Percentiles rank a stretch among this genome's conserved stretches.
These are phyloP conservation scores for Gorsachius goisagi DNA, from an alignment of 2,113 vertebrate species.

Conservation along the genomic window DNA sequence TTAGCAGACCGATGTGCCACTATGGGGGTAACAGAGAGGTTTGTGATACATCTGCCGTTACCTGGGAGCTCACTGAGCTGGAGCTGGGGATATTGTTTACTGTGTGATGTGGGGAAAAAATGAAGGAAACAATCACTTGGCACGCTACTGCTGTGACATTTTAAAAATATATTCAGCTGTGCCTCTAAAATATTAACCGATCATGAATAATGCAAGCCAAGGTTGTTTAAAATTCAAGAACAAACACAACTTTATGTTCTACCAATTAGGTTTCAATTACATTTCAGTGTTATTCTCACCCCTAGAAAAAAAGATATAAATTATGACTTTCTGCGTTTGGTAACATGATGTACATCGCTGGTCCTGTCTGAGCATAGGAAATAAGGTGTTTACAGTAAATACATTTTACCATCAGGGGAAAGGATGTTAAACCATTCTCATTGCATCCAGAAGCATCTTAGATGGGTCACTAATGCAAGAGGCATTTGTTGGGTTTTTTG, in stretches of 20 bases:
- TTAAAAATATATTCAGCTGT: background rate
- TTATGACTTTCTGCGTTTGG: background rate
- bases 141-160: background rate
- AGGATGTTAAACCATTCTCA: background rate
- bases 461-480: background rate
- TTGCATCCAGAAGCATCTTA: background rate
- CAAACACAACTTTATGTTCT: constrained; percentile 17
- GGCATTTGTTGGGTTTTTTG: background rate
- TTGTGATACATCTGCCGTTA: background rate
- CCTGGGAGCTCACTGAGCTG: background rate
- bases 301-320: background rate
- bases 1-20: background rate
- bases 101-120: background rate
- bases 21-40: background rate
- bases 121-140: background rate
- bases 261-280: constrained; percentile 36
- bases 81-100: background rate
- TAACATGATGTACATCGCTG: background rate
- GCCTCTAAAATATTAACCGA: constrained; percentile 34
- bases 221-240: constrained; percentile 39
- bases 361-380: background rate
- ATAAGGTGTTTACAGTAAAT: background rate
- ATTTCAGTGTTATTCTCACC: background rate
- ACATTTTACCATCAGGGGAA: background rate
- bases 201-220: constrained; percentile 35